Percentiles rank a stretch among this genome's conserved stretches.
Conservation (phyloP, 2,797 vertebrate genomes). For the Arctocebus calabarensis region DNA sequence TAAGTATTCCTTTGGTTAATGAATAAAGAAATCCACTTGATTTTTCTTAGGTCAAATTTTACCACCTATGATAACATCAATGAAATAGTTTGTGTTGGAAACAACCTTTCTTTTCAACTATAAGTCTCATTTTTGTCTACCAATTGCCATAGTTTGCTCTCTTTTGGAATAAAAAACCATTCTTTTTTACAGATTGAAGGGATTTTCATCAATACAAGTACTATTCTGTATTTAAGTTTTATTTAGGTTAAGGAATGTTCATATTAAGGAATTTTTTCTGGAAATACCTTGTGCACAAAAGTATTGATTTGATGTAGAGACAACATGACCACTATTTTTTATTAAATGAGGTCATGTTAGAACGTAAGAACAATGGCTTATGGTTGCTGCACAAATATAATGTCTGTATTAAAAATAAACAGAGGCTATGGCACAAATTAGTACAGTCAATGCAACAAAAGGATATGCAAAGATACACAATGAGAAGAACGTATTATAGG, state of each 20-base stretch:
- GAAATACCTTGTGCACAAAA: constrained; percentile 2
- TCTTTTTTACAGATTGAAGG: constrained; percentile 24
- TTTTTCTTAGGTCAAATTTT: constrained; percentile 25
- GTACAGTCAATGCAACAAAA: neutral
- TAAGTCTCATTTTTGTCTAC: neutral
- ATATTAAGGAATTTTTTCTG: neutral
- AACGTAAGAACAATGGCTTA: neutral
- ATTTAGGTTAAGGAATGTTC: neutral
- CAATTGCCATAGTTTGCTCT: neutral
- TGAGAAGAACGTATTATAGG: neutral
- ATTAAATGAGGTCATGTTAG: neutral
- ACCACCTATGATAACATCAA: constrained; percentile 10
- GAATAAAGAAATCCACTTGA: constrained; percentile 7
- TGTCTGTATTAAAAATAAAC: neutral
- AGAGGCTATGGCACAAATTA: neutral
- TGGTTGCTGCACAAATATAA: neutral
- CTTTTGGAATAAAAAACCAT: neutral
- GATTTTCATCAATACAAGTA: neutral
- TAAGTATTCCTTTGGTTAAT: constrained; percentile 30
- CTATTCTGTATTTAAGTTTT: neutral
- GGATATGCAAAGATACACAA: neutral
- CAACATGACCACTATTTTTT: neutral
- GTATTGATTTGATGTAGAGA: neutral
- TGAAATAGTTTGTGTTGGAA: constrained; percentile 24
- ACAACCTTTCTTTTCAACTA: constrained; percentile 4